Percentiles rank a stretch among this genome's conserved stretches.
Conservation (phyloP, 2,888 invertebrate species). For the Machimus atricapillus region DNA sequence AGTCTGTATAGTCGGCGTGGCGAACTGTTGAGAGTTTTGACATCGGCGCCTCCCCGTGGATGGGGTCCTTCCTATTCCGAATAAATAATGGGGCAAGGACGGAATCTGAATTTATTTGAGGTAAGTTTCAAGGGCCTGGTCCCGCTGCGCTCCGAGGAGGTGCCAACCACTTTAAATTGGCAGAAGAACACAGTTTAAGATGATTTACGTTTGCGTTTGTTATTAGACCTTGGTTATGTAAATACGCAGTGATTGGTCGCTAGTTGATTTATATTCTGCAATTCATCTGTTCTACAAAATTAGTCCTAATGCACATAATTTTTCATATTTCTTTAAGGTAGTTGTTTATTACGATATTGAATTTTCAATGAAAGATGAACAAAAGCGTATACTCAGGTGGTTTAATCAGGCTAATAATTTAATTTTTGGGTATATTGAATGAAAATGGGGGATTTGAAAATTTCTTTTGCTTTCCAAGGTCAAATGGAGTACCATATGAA, state of each 20-base stretch:
- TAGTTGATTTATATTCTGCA: not conserved
- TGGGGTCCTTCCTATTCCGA: not conserved
- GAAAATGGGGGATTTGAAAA: too few relatives aligned
- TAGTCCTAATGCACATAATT: not conserved
- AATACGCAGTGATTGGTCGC: not conserved
- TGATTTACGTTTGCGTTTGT: slow-evolving; percentile 23
- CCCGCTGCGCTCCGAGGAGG: not conserved
- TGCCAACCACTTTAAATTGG: slow-evolving; percentile 5
- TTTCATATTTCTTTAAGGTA: not conserved
- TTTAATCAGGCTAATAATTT: too few relatives aligned
- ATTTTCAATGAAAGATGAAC: not conserved
- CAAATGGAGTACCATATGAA: too few relatives aligned
- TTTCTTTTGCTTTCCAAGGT: too few relatives aligned
- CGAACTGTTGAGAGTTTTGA: slow-evolving; percentile 1
- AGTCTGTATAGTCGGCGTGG: not conserved
- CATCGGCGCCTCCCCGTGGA: not conserved
- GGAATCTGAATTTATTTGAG: slow-evolving; percentile 25
- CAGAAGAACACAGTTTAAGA: not conserved
- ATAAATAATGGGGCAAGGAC: slow-evolving; percentile 10
- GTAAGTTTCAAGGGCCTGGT: not conserved
- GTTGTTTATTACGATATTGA: not conserved
- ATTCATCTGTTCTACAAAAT: not conserved
- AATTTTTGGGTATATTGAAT: too few relatives aligned
- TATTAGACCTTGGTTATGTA: slow-evolving; percentile 18
- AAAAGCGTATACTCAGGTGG: too few relatives aligned